Base-by-base conservation (phyloP, 2,113 vertebrate genomes). In the Chionis minor region DNA sequence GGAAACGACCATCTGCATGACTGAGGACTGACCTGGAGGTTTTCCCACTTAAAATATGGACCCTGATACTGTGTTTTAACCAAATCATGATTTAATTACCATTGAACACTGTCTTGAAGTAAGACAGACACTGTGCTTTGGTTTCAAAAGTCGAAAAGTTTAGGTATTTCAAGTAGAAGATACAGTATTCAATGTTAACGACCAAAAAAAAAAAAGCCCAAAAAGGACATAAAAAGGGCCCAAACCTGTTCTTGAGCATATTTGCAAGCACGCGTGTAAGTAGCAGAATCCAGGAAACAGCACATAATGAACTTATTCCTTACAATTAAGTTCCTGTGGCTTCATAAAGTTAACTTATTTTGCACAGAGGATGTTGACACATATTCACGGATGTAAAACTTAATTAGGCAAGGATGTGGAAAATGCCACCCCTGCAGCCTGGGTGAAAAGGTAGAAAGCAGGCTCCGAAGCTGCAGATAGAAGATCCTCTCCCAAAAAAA, bases 281-380 rank as follows among this genome's bases (percentile, higher is more conserved):
- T 5, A 56, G 40, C 3, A 66, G 18, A 70, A 84, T 0, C 2
- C 4, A 70, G n/a, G 5, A 51, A 77, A 52, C 3, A 10, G 21
- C 38, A 56, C 0, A 0, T 12, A 28, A 59, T 6, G 7, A 87
- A 38, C 3, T 55, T 27, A 5, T 2, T 16, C 3, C 24, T 45
- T 47, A 6, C 1, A 51, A 1, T 13, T 4, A n/a, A 40, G n/a
- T 4, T 51, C 44, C 47, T 30, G 28, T 10, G 32, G 26, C 15
- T 79, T 71, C 44, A 12, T 10, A 6, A 66, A 61, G 13, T 44
- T 20, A 6, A 27, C 28, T 52, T 23, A 4, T 8, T 51, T 82
- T 44, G 20, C 33, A 42, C 10, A 30, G 23, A 38, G 23, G 12
- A 47, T 15, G 38, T 2, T 52, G 28, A 45, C 12, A 45, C 14